Conservation (phyloP, 2,113 vertebrate genomes). For the Mustelus asterias region DNA sequence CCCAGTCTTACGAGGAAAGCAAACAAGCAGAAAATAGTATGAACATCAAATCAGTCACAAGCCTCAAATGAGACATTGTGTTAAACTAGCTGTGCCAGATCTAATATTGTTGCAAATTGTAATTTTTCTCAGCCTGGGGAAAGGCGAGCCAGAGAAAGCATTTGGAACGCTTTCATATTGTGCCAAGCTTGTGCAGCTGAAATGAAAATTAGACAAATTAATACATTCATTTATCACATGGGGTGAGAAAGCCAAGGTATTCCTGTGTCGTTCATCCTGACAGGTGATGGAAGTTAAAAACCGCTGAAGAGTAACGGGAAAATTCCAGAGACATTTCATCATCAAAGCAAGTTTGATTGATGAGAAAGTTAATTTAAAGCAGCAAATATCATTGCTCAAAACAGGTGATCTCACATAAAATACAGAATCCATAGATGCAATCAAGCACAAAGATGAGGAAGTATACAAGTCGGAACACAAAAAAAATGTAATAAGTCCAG, state of each 20-base stretch:
- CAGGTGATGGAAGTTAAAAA: not conserved
- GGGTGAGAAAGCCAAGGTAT: not conserved
- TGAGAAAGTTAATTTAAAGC: constrained; percentile 26
- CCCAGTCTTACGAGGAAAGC: not conserved
- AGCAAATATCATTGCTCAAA: not conserved
- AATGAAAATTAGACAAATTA: constrained; percentile 2
- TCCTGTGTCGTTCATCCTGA: not conserved
- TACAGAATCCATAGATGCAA: constrained; percentile 19
- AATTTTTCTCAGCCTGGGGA: not conserved
- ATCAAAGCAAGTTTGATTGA: not conserved
- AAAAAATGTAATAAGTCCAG: not conserved
- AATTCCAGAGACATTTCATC: not conserved
- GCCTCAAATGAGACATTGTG: not conserved
- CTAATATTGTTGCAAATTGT: not conserved
- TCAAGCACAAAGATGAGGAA: constrained; percentile 6
- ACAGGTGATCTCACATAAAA: not conserved
- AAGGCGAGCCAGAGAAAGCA: not conserved
- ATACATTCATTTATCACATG: not conserved
- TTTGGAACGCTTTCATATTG: not conserved
- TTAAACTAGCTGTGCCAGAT: not conserved
- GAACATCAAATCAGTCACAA: not conserved
- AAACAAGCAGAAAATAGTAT: not conserved
- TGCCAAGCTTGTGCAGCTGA: not conserved
- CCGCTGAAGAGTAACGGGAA: not conserved
- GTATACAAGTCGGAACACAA: not conserved